Evolutionary conservation across 1,140 invertebrate genomes (phyloP).

Genomic region (Diprion similis): DNA sequence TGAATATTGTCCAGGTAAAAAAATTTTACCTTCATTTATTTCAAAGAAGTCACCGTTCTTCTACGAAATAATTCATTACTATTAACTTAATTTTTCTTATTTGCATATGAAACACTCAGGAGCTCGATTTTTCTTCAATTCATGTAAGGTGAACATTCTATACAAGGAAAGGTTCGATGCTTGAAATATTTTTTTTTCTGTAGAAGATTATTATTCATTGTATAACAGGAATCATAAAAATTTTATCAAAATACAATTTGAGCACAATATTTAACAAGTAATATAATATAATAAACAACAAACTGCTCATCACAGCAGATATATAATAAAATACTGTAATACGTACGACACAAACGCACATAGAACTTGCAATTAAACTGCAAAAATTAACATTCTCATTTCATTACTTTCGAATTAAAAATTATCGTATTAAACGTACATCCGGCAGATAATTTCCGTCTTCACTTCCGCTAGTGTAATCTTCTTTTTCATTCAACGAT

Average conservation of each 20-base stretch:
- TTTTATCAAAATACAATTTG: not conserved
- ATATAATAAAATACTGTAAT: not conserved
- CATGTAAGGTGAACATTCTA: too few relatives aligned
- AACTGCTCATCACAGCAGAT: not conserved
- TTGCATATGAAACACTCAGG: too few relatives aligned
- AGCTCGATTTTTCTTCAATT: not conserved
- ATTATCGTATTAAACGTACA: not conserved
- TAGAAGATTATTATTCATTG: not conserved
- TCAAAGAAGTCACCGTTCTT: too few relatives aligned
- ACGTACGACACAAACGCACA: too few relatives aligned
- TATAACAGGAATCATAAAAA: not conserved
- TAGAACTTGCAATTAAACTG: too few relatives aligned
- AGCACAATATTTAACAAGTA: not conserved
- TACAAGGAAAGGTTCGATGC: not conserved
- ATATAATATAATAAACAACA: not conserved
- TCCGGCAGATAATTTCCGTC: constrained; percentile 1
- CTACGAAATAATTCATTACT: too few relatives aligned
- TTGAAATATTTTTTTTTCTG: not conserved
- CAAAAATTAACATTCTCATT: too few relatives aligned
- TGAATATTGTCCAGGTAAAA: not conserved
- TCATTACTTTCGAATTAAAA: too few relatives aligned
- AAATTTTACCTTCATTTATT: not conserved
- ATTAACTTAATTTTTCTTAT: too few relatives aligned
- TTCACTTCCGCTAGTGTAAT: not conserved
- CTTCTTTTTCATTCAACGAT: not conserved